Percentiles rank a stretch among this genome's conserved stretches.
Evolutionary conservation across 1,140 invertebrate genomes (phyloP).

Genomic region (Diorhabda carinulata): DNA sequence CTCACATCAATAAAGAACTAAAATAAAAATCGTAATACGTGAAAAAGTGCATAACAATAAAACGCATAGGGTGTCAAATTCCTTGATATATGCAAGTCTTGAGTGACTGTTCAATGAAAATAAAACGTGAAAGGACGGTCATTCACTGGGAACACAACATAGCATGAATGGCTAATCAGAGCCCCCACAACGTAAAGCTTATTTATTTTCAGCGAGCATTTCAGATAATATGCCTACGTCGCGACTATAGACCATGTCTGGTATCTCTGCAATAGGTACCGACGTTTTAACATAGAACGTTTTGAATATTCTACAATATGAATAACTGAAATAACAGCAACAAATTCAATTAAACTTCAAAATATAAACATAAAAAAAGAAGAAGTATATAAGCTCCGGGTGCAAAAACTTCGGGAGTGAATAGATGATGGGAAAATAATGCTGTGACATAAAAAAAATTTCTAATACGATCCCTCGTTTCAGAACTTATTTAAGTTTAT

Average conservation of each 20-base stretch:
- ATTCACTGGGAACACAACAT: background rate
- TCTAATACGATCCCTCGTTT: no score
- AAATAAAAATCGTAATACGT: background rate
- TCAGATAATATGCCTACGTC: conserved; percentile 1
- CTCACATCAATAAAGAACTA: no score
- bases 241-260: background rate
- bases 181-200: background rate
- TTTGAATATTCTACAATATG: no score
- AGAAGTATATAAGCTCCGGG: no score
- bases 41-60: conserved; percentile 1
- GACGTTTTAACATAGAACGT: no score
- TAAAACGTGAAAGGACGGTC: conserved; percentile 1
- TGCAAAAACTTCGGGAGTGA: no score
- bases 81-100: background rate
- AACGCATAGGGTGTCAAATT: background rate
- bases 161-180: background rate
- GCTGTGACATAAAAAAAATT: no score
- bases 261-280: background rate
- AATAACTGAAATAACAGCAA: no score
- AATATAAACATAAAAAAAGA: no score
- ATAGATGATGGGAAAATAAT: no score
- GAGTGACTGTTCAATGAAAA: background rate
- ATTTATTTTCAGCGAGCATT: background rate
- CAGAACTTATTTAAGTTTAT: no score
- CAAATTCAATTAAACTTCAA: no score